Conservation (phyloP, 2,113 vertebrate genomes). For the Pyxicephalus adspersus region DNA sequence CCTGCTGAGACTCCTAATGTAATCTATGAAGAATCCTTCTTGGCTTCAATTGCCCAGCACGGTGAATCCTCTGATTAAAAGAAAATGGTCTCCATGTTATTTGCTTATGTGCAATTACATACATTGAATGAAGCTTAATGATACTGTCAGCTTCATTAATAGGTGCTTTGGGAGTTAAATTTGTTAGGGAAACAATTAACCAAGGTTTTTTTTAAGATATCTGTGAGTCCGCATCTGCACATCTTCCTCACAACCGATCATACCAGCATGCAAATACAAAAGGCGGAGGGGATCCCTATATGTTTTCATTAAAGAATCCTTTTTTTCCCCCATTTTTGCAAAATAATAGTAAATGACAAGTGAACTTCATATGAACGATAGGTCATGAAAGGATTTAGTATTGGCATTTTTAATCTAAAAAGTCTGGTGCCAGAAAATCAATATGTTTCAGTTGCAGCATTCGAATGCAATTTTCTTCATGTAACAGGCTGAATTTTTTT, state of each 20-base stretch:
- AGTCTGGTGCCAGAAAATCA: conserved; percentile 91
- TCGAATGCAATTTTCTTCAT: conserved; percentile 81
- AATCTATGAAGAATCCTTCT: neutral
- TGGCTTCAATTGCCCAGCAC: neutral
- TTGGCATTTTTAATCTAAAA: conserved; percentile 98
- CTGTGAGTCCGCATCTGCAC: conserved; percentile 56
- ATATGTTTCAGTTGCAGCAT: conserved; percentile 86
- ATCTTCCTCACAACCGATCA: conserved; percentile 68
- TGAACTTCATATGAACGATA: conserved; percentile 95
- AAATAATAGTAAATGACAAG: conserved; percentile 97
- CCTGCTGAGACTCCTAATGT: neutral
- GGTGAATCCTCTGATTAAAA: conserved; percentile 10
- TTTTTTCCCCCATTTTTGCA: conserved; percentile 60
- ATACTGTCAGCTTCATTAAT: conserved; percentile 57
- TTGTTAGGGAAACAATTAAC: conserved; percentile 65
- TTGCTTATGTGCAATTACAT: conserved; percentile 20
- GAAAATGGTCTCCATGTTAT: conserved; percentile 10
- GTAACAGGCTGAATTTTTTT: conserved; percentile 75
- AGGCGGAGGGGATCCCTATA: conserved; percentile 72
- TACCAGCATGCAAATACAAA: conserved; percentile 74
- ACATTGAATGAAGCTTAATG: conserved; percentile 62
- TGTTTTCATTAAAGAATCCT: conserved; percentile 88
- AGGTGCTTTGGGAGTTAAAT: conserved; percentile 56
- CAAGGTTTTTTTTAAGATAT: conserved; percentile 66
- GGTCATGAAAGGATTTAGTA: conserved; percentile 91